These are phyloP conservation scores for Zaprionus vittiger DNA, from an alignment of 1,140 invertebrate species.

Conservation along the genomic window DNA sequence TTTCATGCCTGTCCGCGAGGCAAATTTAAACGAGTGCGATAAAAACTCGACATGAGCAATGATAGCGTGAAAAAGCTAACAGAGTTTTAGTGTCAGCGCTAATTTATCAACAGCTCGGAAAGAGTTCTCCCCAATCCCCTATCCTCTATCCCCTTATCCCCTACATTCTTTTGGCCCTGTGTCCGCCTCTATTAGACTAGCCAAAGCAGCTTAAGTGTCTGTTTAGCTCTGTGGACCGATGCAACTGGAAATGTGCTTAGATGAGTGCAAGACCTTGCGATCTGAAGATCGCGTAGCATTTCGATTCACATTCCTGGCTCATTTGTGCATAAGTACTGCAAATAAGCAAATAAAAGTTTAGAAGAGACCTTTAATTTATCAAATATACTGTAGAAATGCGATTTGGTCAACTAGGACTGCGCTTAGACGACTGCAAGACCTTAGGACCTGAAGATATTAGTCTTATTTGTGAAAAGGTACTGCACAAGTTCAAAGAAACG, in stretches of 20 bases:
- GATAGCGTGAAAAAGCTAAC: constrained; percentile 74
- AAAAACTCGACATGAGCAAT: constrained; percentile 67
- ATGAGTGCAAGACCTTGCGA: neutral
- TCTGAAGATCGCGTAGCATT: neutral
- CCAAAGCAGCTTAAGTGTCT: constrained; percentile 52
- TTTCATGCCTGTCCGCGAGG: constrained; percentile 16
- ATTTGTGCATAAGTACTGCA: neutral
- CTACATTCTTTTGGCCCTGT: neutral
- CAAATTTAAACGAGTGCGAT: constrained; percentile 57
- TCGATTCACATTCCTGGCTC: neutral
- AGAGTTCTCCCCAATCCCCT: neutral
- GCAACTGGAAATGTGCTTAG: constrained; percentile 15
- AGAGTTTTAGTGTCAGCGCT: constrained; percentile 77
- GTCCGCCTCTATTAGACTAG: constrained; percentile 34
- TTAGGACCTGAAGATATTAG: no score
- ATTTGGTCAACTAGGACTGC: constrained; percentile 16
- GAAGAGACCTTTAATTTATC: neutral
- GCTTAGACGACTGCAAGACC: neutral
- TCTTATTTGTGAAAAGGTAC: no score
- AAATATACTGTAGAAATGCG: neutral
- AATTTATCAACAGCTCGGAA: constrained; percentile 59
- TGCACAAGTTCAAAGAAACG: neutral
- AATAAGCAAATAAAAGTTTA: neutral
- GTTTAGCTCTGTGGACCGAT: constrained; percentile 19
- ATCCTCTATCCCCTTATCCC: neutral